Base-by-base conservation (phyloP, 2,888 invertebrate species). In the Pedicia rivosa region DNA sequence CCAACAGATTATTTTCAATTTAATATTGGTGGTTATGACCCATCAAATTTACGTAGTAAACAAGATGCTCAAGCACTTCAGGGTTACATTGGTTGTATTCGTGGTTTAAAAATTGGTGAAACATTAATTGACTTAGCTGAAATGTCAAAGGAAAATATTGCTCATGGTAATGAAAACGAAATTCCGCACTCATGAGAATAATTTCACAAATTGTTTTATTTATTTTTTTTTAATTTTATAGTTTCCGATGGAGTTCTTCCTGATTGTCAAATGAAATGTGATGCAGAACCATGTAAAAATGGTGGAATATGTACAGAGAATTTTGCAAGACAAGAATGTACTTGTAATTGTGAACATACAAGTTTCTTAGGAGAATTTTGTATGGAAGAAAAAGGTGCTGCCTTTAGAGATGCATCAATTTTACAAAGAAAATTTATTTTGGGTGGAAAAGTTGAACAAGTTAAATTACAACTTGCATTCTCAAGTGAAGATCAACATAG, bases 281-380 rank as follows among this genome's bases (percentile, higher is more conserved):
- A 90, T 50, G 72, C 76, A 0, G 72, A 78, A 36, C 90, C 90
- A 0, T 91, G 90, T 52, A 82, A 84, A 50, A 84, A 90, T 51
- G 78, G 79, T 30, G 90, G 90, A 1, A 68, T 79, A 13, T 91
- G 90, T 51, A 78, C 82, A 3, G 90, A 91, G 57, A 82, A 88
- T 54, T 92, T 92, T 56, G 74, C 76, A 10, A 77, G 78, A 43
- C 83, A 84, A 48, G 78, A 81, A 44, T 83, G 84, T 46, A 78
- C 78, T 8, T 92, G 92, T 52, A 78, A 88, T 46, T 91, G 90
- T 47, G 83, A 86, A 48, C 72, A 81, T 42, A 90, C 90, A 1
- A 90, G 88, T 39, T 91, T 88, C 54, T 79, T 83, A 46, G 90
- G 90, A 10, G 84, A 87, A 48, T 74, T 77, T 49, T 90, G 90